Evolutionary conservation across 2,113 vertebrate species (phyloP).

Genomic region (Trinectes maculatus): DNA sequence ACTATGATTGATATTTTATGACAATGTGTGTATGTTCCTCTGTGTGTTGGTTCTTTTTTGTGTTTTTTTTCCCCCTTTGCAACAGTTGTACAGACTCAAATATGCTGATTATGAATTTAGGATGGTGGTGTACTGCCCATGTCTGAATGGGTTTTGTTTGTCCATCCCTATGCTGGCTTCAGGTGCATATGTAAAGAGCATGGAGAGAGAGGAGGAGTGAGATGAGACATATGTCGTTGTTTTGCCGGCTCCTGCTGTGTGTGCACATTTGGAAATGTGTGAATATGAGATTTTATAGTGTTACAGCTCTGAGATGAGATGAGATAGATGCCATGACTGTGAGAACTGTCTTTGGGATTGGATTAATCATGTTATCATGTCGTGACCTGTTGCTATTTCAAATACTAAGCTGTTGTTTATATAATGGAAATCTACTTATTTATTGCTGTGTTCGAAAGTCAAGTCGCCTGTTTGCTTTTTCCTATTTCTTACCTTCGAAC

Average conservation of each 20-base stretch:
- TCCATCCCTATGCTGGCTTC: neutral
- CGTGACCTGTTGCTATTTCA: neutral
- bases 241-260: neutral
- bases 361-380: neutral
- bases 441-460: slow-evolving; percentile 30
- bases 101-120: too few species aligned
- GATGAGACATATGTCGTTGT: neutral
- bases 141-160: neutral
- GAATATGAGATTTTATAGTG: neutral
- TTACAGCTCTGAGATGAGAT: neutral
- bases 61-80: too few species aligned
- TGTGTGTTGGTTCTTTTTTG: too few species aligned
- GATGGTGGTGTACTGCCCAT: neutral
- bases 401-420: slow-evolving; percentile 6
- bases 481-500: slow-evolving; percentile 43
- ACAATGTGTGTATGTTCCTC: too few species aligned
- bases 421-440: slow-evolving; percentile 1
- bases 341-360: neutral
- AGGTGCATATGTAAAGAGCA: too few species aligned
- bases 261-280: neutral
- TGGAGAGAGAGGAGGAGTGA: neutral
- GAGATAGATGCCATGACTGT: neutral
- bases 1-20: too few species aligned
- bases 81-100: too few species aligned
- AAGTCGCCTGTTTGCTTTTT: slow-evolving; percentile 13